Evolutionary conservation across 23 tunicate species (phyloP).

Genomic region (Trididemnum clinides): DNA sequence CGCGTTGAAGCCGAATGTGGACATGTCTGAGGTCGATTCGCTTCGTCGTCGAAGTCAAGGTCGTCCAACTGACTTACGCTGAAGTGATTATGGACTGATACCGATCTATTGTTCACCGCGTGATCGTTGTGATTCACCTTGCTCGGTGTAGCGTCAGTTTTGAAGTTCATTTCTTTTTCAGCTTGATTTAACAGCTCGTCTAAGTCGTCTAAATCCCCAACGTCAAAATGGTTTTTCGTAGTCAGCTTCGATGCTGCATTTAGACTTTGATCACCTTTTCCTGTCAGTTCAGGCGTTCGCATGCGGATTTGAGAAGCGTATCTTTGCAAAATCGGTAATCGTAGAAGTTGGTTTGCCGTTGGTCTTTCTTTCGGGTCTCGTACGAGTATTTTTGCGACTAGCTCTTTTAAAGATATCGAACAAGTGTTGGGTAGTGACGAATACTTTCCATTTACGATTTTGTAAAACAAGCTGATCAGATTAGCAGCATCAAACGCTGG

Average conservation of each 20-base stretch:
- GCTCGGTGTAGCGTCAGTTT: neutral
- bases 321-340: slow-evolving; percentile 31
- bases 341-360: slow-evolving; percentile 48
- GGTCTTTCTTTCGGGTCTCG: slow-evolving; percentile 74
- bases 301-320: slow-evolving; percentile 9
- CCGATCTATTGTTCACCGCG: slow-evolving; percentile 7
- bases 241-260: neutral
- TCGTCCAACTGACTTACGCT: neutral
- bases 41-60: slow-evolving; percentile 22
- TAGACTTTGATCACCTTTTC: neutral
- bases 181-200: slow-evolving; percentile 37
- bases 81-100: slow-evolving; percentile 33
- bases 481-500: slow-evolving; percentile 97
- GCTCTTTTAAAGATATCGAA: slow-evolving; percentile 29
- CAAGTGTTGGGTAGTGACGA: slow-evolving; percentile 52
- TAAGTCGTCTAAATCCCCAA: slow-evolving; percentile 14
- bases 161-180: neutral
- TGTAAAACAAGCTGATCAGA: slow-evolving; percentile 82
- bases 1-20: slow-evolving; percentile 68
- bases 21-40: slow-evolving; percentile 80
- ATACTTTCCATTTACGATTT: slow-evolving; percentile 85
- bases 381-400: slow-evolving; percentile 53
- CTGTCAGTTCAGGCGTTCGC: slow-evolving; percentile 24
- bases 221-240: neutral
- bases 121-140: neutral